Conservation (phyloP, 2,888 invertebrate species). For the Sminthurinus aureus region DNA sequence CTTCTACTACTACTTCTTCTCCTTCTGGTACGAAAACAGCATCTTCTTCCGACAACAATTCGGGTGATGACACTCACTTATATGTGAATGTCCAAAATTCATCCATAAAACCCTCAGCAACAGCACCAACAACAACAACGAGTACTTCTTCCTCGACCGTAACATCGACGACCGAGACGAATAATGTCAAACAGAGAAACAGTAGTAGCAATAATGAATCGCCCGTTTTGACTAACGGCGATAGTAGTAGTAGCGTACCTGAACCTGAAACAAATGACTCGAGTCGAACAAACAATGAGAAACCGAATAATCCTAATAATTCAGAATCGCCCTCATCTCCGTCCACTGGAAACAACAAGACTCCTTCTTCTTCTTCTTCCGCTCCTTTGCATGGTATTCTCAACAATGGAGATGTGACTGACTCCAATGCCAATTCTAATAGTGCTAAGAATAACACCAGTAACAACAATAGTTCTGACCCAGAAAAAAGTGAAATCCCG, state of each 20-base stretch:
- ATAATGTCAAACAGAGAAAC: not conserved
- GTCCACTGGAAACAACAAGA: constrained; percentile 19
- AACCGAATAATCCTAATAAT: constrained; percentile 31
- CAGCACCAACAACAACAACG: constrained; percentile 15
- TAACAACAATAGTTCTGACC: constrained; percentile 29
- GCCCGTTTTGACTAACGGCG: constrained; percentile 29
- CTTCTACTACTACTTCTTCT: constrained; percentile 21
- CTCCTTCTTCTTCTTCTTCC: constrained; percentile 11
- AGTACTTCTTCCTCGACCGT: not conserved
- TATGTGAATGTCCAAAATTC: constrained; percentile 35
- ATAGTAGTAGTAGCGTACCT: constrained; percentile 4
- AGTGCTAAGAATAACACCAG: constrained; percentile 30
- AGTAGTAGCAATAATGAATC: constrained; percentile 12
- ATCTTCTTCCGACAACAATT: constrained; percentile 12
- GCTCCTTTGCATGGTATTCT: constrained; percentile 23
- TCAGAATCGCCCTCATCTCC: constrained; percentile 29
- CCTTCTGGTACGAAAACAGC: constrained; percentile 7
- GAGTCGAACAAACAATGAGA: constrained; percentile 15
- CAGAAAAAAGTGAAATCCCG: constrained; percentile 13
- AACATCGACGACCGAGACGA: not conserved
- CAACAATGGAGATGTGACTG: constrained; percentile 27
- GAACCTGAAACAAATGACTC: not conserved
- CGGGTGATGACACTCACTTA: constrained; percentile 24
- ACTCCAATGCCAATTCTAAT: constrained; percentile 29
- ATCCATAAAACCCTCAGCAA: not conserved